Conservation (phyloP, 2,113 vertebrate genomes). For the Eleginops maclovinus region DNA sequence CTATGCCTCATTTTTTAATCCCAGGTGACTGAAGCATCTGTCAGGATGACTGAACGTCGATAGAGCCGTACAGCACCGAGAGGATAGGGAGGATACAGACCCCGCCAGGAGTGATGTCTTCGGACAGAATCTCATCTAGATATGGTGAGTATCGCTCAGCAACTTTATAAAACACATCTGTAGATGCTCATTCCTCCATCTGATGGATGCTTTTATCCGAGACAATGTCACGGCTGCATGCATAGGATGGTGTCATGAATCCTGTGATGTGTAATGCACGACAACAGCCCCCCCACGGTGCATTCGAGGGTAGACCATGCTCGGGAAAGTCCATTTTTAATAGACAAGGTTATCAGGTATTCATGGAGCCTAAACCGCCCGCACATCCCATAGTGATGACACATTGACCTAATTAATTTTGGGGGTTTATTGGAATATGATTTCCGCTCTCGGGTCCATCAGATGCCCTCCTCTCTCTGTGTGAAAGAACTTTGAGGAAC, state of each 20-base stretch:
- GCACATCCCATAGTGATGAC: conserved; percentile 50
- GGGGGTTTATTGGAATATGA: conserved; percentile 20
- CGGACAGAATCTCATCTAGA: conserved; percentile 50
- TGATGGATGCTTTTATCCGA: conserved; percentile 43
- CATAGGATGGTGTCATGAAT: not conserved
- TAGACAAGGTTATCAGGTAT: conserved; percentile 58
- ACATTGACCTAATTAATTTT: conserved; percentile 49
- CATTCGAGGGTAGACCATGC: conserved; percentile 4
- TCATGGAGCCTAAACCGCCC: conserved; percentile 53
- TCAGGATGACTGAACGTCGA: conserved; percentile 76
- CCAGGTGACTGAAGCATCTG: conserved; percentile 75
- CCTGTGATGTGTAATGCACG: conserved; percentile 6
- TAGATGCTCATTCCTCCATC: conserved; percentile 38
- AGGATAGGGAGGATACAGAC: conserved; percentile 49
- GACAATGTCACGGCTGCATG: conserved; percentile 26
- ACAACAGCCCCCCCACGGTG: conserved; percentile 2
- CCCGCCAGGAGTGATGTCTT: conserved; percentile 63
- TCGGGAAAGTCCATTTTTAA: conserved; percentile 24
- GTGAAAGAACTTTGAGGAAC: not conserved
- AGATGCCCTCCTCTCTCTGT: not conserved
- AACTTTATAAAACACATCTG: conserved; percentile 20
- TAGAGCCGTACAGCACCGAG: conserved; percentile 45
- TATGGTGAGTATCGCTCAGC: conserved; percentile 62
- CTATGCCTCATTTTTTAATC: conserved; percentile 73
- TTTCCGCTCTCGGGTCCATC: conserved; percentile 20